A percentile compares a stretch with the other conserved stretches of the same genome.
These are phyloP conservation scores for Leptopilina clavipes DNA, from an alignment of 1,140 invertebrate species.

Conservation along the genomic window DNA sequence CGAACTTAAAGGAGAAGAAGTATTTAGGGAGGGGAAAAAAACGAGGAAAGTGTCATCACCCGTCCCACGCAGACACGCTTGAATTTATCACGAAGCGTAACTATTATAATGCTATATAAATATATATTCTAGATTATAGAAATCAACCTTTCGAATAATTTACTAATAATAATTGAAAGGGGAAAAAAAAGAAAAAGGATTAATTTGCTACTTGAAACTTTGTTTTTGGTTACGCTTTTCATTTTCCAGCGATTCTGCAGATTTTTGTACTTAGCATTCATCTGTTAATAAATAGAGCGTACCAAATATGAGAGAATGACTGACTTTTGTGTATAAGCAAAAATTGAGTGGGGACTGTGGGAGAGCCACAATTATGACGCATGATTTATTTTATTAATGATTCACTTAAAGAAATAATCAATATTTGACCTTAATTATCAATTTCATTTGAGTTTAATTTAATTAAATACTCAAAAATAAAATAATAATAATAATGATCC, in stretches of 20 bases:
- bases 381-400: conserved; percentile 7
- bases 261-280: conserved; percentile 29
- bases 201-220: conserved; percentile 15
- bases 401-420: too few relatives aligned
- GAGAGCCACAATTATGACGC: conserved; percentile 15
- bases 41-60: conserved; percentile 33
- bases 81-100: conserved; percentile 17
- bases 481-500: too few relatives aligned
- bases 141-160: background rate
- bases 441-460: too few relatives aligned
- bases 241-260: background rate
- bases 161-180: background rate
- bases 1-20: background rate
- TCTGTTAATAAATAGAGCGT: conserved; percentile 23
- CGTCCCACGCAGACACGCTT: conserved; percentile 32
- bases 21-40: background rate
- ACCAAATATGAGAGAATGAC: conserved; percentile 26
- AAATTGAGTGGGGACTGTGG: background rate
- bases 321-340: background rate
- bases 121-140: background rate
- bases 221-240: background rate
- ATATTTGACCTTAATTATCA: too few relatives aligned
- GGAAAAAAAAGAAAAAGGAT: conserved; percentile 11
- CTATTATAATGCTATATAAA: background rate
- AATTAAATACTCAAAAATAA: background rate